Base-by-base conservation (phyloP, 2,113 vertebrate species). In the Phyllostomus discolor region DNA sequence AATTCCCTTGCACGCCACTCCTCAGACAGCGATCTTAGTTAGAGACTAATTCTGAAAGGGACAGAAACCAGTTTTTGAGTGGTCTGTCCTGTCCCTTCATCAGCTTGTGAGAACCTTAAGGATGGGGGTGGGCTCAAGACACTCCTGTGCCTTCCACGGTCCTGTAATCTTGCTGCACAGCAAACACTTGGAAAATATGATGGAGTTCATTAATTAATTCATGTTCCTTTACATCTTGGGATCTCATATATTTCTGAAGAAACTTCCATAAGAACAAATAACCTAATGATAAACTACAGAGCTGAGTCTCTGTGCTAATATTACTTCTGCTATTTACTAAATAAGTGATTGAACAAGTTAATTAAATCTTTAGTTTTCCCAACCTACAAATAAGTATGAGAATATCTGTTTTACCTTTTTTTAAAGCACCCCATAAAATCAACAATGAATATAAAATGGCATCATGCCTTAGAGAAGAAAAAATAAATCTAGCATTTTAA, bases 341-440 rank as follows among this genome's bases (percentile, higher is more conserved):
- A 52, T 54, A 52, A 88, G 59, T 67, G 33, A 82, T 28, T 88
- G 67, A 33, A 15, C 67, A 54, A 20, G 76, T 75, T 54, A 62
- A 59, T 43, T 79, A 92, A 95, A 5, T 94, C 38, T 43, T 88
- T 78, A n/a, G 16, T 62, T 75, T 94, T 73, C 67, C 22, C 67
- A 78, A 35, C 73, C 41, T 67, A 50, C 41, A 81, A 94, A 80
- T 43, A 79, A 4, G 43, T 57, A 19, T 69, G 31, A 78, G 33
- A 91, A 59, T 80, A 95, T 33, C 26, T 73, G 10, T 24, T 72
- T 59, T 3, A 20, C 28, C 20, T 90, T 87, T 82, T 82, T 83
- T 80, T 22, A 90, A 95, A 96, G 69, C 64, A 38, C n/a, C 35
- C n/a, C 35, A 4, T 90, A 67, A 92, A 96, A 88, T 82, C 82